Evolutionary conservation across 2,113 vertebrate species (phyloP).

Genomic region (Anser brachyrhynchus): DNA sequence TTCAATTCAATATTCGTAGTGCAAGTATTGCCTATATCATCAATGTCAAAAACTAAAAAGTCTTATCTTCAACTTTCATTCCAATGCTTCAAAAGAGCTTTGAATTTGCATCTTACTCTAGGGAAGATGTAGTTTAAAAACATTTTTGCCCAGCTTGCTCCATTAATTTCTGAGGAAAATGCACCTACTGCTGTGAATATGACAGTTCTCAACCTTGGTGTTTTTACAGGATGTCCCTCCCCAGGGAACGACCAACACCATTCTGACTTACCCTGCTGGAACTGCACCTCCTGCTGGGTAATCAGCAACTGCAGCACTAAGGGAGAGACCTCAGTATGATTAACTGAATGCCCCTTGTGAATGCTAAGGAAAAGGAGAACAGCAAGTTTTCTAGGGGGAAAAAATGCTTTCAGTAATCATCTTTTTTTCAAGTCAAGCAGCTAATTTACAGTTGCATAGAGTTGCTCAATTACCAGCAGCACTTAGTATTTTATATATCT

Average conservation of each 20-base stretch:
- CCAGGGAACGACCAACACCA: slow-evolving; percentile 77
- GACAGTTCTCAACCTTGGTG: slow-evolving; percentile 86
- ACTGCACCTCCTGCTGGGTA: slow-evolving; percentile 75
- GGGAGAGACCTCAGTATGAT: slow-evolving; percentile 62
- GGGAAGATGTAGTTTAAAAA: slow-evolving; percentile 85
- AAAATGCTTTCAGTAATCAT: slow-evolving; percentile 68
- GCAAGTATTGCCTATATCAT: slow-evolving; percentile 77
- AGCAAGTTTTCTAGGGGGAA: slow-evolving; percentile 17
- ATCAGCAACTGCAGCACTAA: slow-evolving; percentile 67
- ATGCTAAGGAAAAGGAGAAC: slow-evolving; percentile 66
- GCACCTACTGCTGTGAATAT: slow-evolving; percentile 84
- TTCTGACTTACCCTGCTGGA: slow-evolving; percentile 78
- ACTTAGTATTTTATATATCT: slow-evolving; percentile 75
- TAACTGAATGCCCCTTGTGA: slow-evolving; percentile 60
- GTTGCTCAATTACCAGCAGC: slow-evolving; percentile 79
- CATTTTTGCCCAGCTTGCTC: slow-evolving; percentile 83
- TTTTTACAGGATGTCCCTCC: slow-evolving; percentile 84
- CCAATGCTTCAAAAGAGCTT: slow-evolving; percentile 83
- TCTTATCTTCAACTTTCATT: slow-evolving; percentile 84
- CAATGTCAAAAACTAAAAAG: slow-evolving; percentile 81
- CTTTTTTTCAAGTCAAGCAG: slow-evolving; percentile 79
- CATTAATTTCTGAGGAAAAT: slow-evolving; percentile 87
- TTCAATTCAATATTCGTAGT: slow-evolving; percentile 71
- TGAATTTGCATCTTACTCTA: slow-evolving; percentile 88
- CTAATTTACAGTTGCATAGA: slow-evolving; percentile 60